phyloP scores from a whole-genome alignment of 1,140 invertebrate genomes.

The Drosophila parabipectinata region DNA sequence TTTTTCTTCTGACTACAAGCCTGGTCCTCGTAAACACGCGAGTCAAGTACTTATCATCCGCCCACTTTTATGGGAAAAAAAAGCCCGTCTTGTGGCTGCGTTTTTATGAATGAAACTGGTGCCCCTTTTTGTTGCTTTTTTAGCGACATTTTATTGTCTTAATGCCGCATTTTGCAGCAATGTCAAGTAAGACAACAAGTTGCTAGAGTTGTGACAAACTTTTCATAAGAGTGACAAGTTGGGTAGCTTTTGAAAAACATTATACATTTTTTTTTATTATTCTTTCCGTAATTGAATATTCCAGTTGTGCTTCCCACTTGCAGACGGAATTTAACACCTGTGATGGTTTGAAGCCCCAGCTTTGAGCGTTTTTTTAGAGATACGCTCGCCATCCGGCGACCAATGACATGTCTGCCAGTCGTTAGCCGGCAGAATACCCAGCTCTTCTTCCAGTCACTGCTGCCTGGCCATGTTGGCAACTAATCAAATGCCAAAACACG shows the following conservation, averaged over 20 bases:
- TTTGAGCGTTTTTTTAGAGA: background rate
- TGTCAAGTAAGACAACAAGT: slow-evolving; percentile 21
- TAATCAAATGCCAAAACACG: slow-evolving; percentile 81
- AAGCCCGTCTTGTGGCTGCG: slow-evolving; percentile 32
- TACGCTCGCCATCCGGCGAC: slow-evolving; percentile 22
- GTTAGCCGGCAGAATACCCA: slow-evolving; percentile 16
- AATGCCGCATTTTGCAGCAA: slow-evolving; percentile 61
- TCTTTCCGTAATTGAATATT: slow-evolving; percentile 28
- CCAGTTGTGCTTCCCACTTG: slow-evolving; percentile 1
- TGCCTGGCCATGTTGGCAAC: slow-evolving; percentile 40
- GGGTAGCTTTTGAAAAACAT: background rate
- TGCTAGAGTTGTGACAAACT: slow-evolving; percentile 8
- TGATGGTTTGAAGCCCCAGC: slow-evolving; percentile 6
- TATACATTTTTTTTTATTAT: background rate
- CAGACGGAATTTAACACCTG: slow-evolving; percentile 43
- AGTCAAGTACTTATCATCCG: slow-evolving; percentile 26
- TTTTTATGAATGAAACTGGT: slow-evolving; percentile 72
- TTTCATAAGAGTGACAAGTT: background rate
- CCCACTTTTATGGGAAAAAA: slow-evolving; percentile 1
- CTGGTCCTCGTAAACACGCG: slow-evolving; percentile 54
- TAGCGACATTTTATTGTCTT: slow-evolving; percentile 61
- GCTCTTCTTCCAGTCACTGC: slow-evolving; percentile 7
- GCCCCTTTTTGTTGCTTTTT: slow-evolving; percentile 49
- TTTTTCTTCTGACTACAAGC: slow-evolving; percentile 3
- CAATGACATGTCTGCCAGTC: slow-evolving; percentile 41